Conservation (phyloP, 2,113 vertebrate species). For the Urocolius indicus region DNA sequence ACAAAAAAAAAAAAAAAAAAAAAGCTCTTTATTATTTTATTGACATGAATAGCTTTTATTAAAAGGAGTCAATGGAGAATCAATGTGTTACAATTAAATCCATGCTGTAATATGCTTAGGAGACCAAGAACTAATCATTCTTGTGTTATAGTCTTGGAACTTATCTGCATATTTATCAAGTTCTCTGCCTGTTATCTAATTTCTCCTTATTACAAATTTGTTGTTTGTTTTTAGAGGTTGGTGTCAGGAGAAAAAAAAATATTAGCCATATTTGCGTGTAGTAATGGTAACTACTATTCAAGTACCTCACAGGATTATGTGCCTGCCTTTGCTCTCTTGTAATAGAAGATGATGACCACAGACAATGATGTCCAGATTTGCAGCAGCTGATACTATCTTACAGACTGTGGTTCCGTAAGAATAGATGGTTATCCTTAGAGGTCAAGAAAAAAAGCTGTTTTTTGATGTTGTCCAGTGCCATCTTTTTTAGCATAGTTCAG, state of each 20-base stretch:
- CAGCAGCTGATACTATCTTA: not conserved
- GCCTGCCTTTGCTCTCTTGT: not conserved
- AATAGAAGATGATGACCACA: not conserved
- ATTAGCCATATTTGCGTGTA: not conserved
- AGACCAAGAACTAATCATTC: not conserved
- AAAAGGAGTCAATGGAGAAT: not conserved
- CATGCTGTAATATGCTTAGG: not conserved
- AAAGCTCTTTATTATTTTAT: conserved; percentile 44
- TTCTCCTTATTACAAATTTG: not conserved
- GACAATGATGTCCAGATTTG: not conserved
- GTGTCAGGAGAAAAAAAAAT: not conserved
- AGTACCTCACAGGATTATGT: not conserved
- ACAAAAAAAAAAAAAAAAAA: not conserved
- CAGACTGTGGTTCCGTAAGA: not conserved
- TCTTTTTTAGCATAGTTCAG: not conserved
- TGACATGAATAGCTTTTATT: not conserved
- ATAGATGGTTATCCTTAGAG: not conserved
- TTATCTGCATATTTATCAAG: not conserved
- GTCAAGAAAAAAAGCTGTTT: not conserved
- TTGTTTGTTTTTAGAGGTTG: not conserved
- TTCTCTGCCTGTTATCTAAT: not conserved
- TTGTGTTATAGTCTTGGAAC: not conserved
- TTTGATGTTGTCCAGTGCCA: not conserved
- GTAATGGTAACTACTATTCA: not conserved
- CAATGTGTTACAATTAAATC: not conserved